Base-by-base conservation (phyloP, 2,113 vertebrate genomes). In the Actenoides hombroni region DNA sequence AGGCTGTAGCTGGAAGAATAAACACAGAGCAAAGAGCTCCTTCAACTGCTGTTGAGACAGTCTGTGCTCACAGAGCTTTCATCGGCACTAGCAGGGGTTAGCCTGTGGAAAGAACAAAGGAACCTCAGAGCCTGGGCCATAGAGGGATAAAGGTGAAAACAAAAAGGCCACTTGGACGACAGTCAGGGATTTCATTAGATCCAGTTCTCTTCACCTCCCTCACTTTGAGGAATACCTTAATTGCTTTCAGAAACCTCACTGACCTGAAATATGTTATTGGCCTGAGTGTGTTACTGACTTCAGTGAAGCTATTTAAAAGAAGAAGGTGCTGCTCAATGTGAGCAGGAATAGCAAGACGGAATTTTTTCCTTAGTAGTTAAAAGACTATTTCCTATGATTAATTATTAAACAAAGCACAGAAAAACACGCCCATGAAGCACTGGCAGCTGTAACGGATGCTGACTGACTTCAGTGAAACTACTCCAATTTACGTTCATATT, bases 61-160 rank as follows among this genome's bases (percentile, higher is more conserved):
- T 84, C 92, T 71, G 81, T 19, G 26, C 95, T 97, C 97, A 89
- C 33, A 95, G 92, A 88, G 86, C 94, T 96, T 95, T 91, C 96
- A 92, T 96, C 54, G 16, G 21, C 6, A 1, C 85, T 97, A 67
- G 93, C 69, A 93, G 97, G 96, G 89, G 87, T 87, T 48, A 71
- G 83, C 77, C 91, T 92, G 60, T 84, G 69, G 54, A 39, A 79
- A 95, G 96, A 98, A 97, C 97, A 98, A 98, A 98, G 96, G 82
- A 85, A 82, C 82, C 94, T 97, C 86, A 97, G 96, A 98, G 94
- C 94, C 71, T 49, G 67, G 70, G 79, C 88, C 86, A 37, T 3
- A 42, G 77, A 88, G 78, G 87, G 71, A 92, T 74, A 96, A 82
- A 46, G 20, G 76, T 17, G 35, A 93, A 92, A 95, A 83, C 53